phyloP scores from a whole-genome alignment of 2,797 vertebrate genomes.

The Esox lucius region DNA sequence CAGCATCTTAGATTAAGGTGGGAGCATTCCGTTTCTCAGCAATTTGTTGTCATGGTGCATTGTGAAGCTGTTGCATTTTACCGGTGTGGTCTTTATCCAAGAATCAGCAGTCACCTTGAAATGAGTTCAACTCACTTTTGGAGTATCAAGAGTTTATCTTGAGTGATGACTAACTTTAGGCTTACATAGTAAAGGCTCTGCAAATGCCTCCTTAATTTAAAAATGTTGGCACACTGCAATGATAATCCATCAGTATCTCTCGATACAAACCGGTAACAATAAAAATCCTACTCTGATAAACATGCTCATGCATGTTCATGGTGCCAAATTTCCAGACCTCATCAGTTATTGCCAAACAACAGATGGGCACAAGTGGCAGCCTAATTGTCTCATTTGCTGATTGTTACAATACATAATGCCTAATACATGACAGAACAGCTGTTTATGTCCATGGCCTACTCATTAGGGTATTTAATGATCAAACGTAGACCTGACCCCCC shows the following conservation, averaged over 20 bases:
- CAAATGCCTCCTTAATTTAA: neutral
- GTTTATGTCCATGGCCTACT: slow-evolving; percentile 35
- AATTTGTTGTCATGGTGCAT: neutral
- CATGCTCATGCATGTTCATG: neutral
- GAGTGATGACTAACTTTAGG: neutral
- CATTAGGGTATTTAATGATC: slow-evolving; percentile 50
- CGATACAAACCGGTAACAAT: neutral
- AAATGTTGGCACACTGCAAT: neutral
- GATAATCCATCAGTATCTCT: neutral
- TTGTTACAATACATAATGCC: slow-evolving; percentile 39
- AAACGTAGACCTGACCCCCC: slow-evolving; percentile 39
- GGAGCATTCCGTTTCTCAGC: neutral
- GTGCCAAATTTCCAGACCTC: neutral
- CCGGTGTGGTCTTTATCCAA: neutral
- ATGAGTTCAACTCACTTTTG: neutral
- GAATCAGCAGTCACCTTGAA: neutral
- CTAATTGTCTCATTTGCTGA: slow-evolving; percentile 39
- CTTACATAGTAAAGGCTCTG: neutral
- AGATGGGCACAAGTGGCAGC: slow-evolving; percentile 33
- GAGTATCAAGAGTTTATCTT: neutral
- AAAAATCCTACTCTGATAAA: neutral
- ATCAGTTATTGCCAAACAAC: slow-evolving; percentile 31
- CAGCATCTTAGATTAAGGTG: neutral
- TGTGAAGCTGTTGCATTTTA: neutral
- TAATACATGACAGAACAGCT: slow-evolving; percentile 53